Base-by-base conservation (phyloP, 1,140 invertebrate genomes). In the Orius insidiosus region DNA sequence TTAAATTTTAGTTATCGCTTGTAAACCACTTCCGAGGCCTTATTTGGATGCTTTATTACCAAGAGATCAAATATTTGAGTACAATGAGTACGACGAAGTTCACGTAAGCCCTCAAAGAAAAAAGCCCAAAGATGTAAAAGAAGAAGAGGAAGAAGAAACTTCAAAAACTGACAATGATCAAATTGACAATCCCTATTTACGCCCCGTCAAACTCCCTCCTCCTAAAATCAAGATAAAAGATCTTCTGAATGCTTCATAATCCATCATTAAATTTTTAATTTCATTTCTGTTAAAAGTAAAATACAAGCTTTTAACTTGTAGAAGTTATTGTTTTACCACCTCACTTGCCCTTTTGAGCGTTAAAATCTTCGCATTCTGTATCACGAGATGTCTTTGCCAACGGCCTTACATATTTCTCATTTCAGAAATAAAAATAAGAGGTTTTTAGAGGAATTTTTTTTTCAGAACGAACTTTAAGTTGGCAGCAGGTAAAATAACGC, bases 51-150 rank as follows among this genome's bases (percentile, higher is more conserved):
- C 88, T 3, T 67, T 96, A 4, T 62, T 94, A 53, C 89, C 89
- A 1, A 84, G 83, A 54, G 92, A 97, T 66, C 89, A 96, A 69
- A 79, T 95, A 19, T 90, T 94, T 67, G 89, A 95, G 56, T 78
- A 82, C 56, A 24, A 24, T n/a, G 86, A 93, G 59, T 81, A 87
- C 61, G 76, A 84, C 51, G 73, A 80, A 56, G 69, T 74, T 31
- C 72, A 68, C 53, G 57, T 61, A 34, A 65, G 61, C 45, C 73
- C 60, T 52, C 72, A 71, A 68, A 74, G 65, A 62, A 74, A 65
- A 58, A 70, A 64, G 56, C 66, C 45, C 48, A 60, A 64, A 47
- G 62, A 50, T 34, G 53, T 55, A 36, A 52, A 61, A 14, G 61
- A 66, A 49, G 64, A 65, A 49, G 58, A 60, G 30, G 65, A 68